These are phyloP conservation scores for Smittia aterrima DNA, from an alignment of 2,888 invertebrate species.

Conservation along the genomic window DNA sequence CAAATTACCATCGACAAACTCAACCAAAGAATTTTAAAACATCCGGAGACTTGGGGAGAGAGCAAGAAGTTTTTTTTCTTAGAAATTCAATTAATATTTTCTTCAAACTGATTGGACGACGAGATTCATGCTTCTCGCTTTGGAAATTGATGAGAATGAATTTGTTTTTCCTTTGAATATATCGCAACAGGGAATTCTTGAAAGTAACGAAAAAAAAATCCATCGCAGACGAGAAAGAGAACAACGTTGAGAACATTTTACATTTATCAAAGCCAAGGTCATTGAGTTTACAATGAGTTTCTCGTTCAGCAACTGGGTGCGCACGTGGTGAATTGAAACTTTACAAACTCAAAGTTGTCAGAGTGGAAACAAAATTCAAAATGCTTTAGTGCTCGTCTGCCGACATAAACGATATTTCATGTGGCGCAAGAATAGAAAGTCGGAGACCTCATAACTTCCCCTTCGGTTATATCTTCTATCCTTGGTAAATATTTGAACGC, in stretches of 20 bases:
- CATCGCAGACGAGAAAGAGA: constrained; percentile 76
- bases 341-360: constrained; percentile 41
- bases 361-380: constrained; percentile 64
- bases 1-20: no score
- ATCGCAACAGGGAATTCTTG: constrained; percentile 65
- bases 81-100: no score
- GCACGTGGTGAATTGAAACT: constrained; percentile 44
- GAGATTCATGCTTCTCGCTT: constrained; percentile 67
- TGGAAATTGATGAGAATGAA: constrained; percentile 79
- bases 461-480: constrained; percentile 86
- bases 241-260: constrained; percentile 66
- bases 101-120: no score
- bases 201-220: constrained; percentile 70
- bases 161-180: constrained; percentile 57
- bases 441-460: constrained; percentile 90
- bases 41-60: no score
- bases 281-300: constrained; percentile 48
- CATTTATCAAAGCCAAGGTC: constrained; percentile 53
- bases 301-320: constrained; percentile 43
- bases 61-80: no score
- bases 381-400: constrained; percentile 68
- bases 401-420: constrained; percentile 66
- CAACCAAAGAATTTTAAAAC: no score
- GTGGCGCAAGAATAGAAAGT: constrained; percentile 71
- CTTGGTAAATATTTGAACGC: constrained; percentile 88